Base-by-base conservation (phyloP, 2,113 vertebrate genomes). In the Hypanus sabinus region DNA sequence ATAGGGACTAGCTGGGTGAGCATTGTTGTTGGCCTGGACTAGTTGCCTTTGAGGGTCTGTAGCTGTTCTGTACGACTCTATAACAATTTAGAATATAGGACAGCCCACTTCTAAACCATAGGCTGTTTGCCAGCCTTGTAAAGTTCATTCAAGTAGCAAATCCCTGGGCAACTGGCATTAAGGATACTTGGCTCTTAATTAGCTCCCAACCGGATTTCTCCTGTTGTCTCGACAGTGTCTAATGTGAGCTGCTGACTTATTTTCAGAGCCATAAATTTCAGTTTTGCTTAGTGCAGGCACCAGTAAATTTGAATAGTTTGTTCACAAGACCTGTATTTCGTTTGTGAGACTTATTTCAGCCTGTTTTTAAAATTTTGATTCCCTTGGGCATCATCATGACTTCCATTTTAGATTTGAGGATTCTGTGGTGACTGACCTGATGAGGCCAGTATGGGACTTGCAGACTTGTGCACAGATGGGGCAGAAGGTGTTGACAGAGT, bases 171-270 rank as follows among this genome's bases (percentile, higher is more conserved):
- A 36, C 68, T 93, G 91, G 70, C 68, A 93, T 93, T 93, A 73
- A 73, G 90, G 91, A 93, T 73, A 55, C 70, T 46, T 71, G 33
- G 65, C 68, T 27, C 36, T 75, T 93, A 93, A 93, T 93, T 93
- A 55, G 68, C 24, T 75, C 91, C 91, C 91, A 93, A 73, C 38
- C 85, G 38, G 91, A 93, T 93, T 93, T 38, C 16, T 90, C 60
- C 27, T 18, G 9, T 24, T 71, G 18, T 91, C 73, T 93, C 22
- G n/a, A 73, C 71, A 73, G 18, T 27, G 24, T 93, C 11, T 30
- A 4, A 55, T 46, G 38, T 93, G 65, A 93, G 36, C 22, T 20
- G 16, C 11, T 60, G 55, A 12, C 57, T 65, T 65, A 65, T 65
- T 62, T 18, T 20, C 65, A 65, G 62, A 90, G 57, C 57, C 14